Evolutionary conservation across 2,888 invertebrate genomes (phyloP), one percentile per base, ranked within the genome.

Genomic region (Desoria tigrina): DNA sequence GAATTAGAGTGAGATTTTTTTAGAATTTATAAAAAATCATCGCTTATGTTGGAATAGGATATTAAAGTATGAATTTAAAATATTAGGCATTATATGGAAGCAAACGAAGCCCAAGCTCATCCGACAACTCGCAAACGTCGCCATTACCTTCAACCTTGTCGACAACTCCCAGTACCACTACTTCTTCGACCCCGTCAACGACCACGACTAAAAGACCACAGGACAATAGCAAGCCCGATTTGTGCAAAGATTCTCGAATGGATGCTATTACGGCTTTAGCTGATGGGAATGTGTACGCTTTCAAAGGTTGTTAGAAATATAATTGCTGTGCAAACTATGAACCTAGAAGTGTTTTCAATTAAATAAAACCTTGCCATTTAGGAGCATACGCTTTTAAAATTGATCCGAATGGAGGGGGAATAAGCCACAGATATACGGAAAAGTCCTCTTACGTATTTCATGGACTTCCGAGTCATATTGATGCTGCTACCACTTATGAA

Each of bases 1-100:
- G 88, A 63, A 92, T 94, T 74, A 90, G 90, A 84, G 88, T 87
- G 28, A 55, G 37, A 6, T 18, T 45, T n/a, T 11, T 39, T 11
- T 11, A 11, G 39, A 39, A 11, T 39, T 9, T 16, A 39, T 39
- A n/a, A n/a, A n/a, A n/a, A n/a, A n/a, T n/a, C n/a, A n/a, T n/a
- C n/a, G n/a, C n/a, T n/a, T n/a, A n/a, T n/a, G n/a, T 39, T 11
- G 9, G 39, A 39, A 39, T 9, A 39, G 9, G n/a, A n/a, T n/a
- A n/a, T n/a, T n/a, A n/a, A n/a, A n/a, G n/a, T n/a, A n/a, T n/a
- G 14, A 49, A 21, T 49, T 7, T 58, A 18, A 59, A 24, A 18
- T 21, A 14, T 6, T 57, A 70, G 67, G 62, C 66, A 11, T 24
- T 69, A 6, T 69, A 69, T 27, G 69, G 69, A 7, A 32, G 11